phyloP scores from a whole-genome alignment of 2,113 vertebrate species.

The Pan troglodytes region NHGRI_mPanTro3-v2.1_pri NC_072421.2:91011501-91012000 shows the following conservation, averaged over 20 bases:
- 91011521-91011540: neutral
- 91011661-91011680: neutral
- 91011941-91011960: neutral
- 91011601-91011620: neutral
- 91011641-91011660: neutral
- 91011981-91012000: neutral
- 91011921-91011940: neutral
- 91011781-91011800: neutral
- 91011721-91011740: neutral
- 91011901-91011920: constrained; percentile 30
- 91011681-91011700: neutral
- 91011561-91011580: neutral
- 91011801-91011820: neutral
- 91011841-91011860: neutral
- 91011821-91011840: neutral
- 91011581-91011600: neutral
- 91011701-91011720: neutral
- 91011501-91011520: neutral
- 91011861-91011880: neutral
- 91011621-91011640: neutral
- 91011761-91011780: neutral
- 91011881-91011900: constrained; percentile 23
- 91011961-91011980: neutral
- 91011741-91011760: neutral
- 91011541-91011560: neutral